Conservation (phyloP, 2,888 invertebrate genomes). For the Drosophila fungiperda region DNA sequence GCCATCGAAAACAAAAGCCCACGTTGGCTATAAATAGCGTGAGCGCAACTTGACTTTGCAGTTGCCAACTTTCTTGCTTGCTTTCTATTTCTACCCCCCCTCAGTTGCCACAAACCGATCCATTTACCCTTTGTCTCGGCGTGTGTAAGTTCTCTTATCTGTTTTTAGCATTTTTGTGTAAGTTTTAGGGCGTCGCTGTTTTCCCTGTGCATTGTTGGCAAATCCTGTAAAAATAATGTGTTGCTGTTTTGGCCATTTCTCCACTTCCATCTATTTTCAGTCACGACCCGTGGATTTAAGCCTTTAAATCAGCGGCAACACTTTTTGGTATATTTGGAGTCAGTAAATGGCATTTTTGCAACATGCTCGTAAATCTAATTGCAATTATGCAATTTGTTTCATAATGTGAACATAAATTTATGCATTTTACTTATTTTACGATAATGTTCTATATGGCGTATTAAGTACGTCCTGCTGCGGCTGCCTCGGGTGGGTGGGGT, state of each 20-base stretch:
- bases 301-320: slow-evolving; percentile 13
- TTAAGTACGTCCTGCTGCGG: slow-evolving; percentile 20
- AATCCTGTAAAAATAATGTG: slow-evolving; percentile 39
- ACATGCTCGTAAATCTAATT: slow-evolving; percentile 67
- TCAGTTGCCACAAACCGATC: background rate
- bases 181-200: slow-evolving; percentile 52
- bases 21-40: slow-evolving; percentile 78
- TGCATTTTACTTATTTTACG: slow-evolving; percentile 22
- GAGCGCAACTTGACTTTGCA: slow-evolving; percentile 74
- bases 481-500: background rate
- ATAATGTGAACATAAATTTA: slow-evolving; percentile 61
- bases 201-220: slow-evolving; percentile 18
- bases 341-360: slow-evolving; percentile 51
- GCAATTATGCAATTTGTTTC: slow-evolving; percentile 77
- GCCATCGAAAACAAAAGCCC: slow-evolving; percentile 79
- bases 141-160: slow-evolving; percentile 65
- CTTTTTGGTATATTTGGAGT: slow-evolving; percentile 17
- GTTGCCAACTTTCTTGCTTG: slow-evolving; percentile 71
- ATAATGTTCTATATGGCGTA: slow-evolving; percentile 42
- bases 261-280: background rate
- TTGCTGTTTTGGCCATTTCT: slow-evolving; percentile 28
- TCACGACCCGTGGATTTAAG: slow-evolving; percentile 14
- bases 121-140: slow-evolving; percentile 45
- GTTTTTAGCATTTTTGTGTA: slow-evolving; percentile 72
- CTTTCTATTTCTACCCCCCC: slow-evolving; percentile 35